Percentiles rank a stretch among this genome's conserved stretches.
phyloP scores from a whole-genome alignment of 2,888 invertebrate species.

The Peribatodes rhomboidaria region DNA sequence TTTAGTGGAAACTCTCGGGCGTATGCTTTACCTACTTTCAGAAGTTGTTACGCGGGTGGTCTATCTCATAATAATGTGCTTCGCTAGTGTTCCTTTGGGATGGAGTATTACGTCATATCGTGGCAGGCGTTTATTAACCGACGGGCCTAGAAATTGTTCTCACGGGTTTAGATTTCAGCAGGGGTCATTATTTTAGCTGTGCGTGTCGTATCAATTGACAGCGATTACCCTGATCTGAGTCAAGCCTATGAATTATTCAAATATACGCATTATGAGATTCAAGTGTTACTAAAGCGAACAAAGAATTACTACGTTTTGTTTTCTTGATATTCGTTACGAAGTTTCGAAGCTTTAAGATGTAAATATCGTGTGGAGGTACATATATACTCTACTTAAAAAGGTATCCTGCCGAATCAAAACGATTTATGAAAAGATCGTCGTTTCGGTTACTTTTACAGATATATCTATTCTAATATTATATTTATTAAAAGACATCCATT shows the following conservation, averaged over 20 bases:
- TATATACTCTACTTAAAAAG: too few species aligned
- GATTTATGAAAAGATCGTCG: too few species aligned
- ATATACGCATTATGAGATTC: constrained; percentile 1
- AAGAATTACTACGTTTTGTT: neutral
- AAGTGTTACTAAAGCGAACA: constrained; percentile 1
- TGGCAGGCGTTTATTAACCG: constrained; percentile 22
- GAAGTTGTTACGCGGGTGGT: constrained; percentile 23
- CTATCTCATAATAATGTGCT: constrained; percentile 17
- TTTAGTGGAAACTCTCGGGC: constrained; percentile 40
- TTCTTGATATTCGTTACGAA: neutral
- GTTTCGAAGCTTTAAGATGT: too few species aligned
- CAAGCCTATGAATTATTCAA: constrained; percentile 28
- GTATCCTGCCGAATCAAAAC: too few species aligned
- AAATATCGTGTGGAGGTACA: too few species aligned
- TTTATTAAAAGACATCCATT: neutral
- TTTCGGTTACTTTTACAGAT: neutral
- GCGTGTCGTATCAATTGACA: constrained; percentile 24
- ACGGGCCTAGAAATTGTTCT: constrained; percentile 22
- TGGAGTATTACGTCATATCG: constrained; percentile 31
- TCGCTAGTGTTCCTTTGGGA: constrained; percentile 19
- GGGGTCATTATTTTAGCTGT: constrained; percentile 16
- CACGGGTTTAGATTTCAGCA: constrained; percentile 33
- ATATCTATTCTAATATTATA: neutral
- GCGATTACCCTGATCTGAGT: constrained; percentile 21
- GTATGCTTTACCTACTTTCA: constrained; percentile 18